Evolutionary conservation across 2,888 invertebrate species (phyloP).

Genomic region (Brassicogethes aeneus): DNA sequence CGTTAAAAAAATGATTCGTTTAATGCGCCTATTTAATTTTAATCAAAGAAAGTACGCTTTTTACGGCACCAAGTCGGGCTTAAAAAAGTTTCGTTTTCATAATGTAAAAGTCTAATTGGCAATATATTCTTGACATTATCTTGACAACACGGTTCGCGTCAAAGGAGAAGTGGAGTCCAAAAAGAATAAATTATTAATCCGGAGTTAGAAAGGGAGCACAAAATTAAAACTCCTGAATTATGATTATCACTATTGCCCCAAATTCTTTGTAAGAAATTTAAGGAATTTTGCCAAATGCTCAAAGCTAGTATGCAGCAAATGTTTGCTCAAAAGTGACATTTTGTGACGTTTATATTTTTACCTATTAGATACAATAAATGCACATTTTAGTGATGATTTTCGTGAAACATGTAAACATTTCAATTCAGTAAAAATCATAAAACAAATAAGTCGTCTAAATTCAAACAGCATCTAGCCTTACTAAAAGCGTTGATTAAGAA

Average conservation of each 20-base stretch:
- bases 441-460: too few species aligned
- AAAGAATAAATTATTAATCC: background rate
- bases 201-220: background rate
- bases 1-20: background rate
- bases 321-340: too few species aligned
- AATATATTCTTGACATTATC: background rate
- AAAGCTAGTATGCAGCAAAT: too few species aligned
- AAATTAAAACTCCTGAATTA: slow-evolving; percentile 9
- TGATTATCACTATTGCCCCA: slow-evolving; percentile 8
- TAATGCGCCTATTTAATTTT: background rate
- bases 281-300: too few species aligned
- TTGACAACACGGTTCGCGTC: background rate
- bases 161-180: background rate
- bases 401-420: too few species aligned
- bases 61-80: background rate
- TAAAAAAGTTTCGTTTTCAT: background rate
- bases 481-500: too few species aligned
- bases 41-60: background rate
- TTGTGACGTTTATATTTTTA: too few species aligned
- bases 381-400: too few species aligned
- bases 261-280: too few species aligned
- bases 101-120: background rate
- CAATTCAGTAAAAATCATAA: too few species aligned
- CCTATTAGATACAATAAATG: too few species aligned
- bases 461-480: too few species aligned